phyloP scores from a whole-genome alignment of 2,888 invertebrate genomes.

The Eupsilia transversa region DNA sequence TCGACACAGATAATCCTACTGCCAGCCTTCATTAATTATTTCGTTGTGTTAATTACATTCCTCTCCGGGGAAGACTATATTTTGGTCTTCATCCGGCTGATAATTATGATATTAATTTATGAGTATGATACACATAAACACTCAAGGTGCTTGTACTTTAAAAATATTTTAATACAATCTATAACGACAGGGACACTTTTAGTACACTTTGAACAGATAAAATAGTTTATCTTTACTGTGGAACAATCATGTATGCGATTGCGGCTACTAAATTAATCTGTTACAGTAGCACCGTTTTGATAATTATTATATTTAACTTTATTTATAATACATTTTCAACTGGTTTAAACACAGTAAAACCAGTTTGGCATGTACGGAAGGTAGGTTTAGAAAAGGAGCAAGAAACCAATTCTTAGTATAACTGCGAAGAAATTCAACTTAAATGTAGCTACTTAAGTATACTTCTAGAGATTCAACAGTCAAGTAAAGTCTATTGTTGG shows the following conservation, averaged over 20 bases:
- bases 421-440: neutral
- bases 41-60: slow-evolving; percentile 50
- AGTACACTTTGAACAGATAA: slow-evolving; percentile 1
- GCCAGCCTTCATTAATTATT: slow-evolving; percentile 45
- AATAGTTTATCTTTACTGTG: neutral
- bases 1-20: slow-evolving; percentile 21
- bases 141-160: neutral
- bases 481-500: slow-evolving; percentile 2
- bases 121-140: slow-evolving; percentile 6
- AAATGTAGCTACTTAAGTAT: neutral
- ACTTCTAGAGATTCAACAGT: neutral
- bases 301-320: neutral
- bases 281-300: neutral
- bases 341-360: neutral
- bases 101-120: no score
- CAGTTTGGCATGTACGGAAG: neutral
- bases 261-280: neutral
- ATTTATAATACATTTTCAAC: neutral
- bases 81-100: slow-evolving; percentile 29
- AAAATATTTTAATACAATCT: neutral
- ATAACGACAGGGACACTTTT: neutral
- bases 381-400: neutral
- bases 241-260: neutral
- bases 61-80: slow-evolving; percentile 22
- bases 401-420: neutral